Evolutionary conservation across 2,888 invertebrate species (phyloP).

Genomic region (Ornithoptera alexandrae): DNA sequence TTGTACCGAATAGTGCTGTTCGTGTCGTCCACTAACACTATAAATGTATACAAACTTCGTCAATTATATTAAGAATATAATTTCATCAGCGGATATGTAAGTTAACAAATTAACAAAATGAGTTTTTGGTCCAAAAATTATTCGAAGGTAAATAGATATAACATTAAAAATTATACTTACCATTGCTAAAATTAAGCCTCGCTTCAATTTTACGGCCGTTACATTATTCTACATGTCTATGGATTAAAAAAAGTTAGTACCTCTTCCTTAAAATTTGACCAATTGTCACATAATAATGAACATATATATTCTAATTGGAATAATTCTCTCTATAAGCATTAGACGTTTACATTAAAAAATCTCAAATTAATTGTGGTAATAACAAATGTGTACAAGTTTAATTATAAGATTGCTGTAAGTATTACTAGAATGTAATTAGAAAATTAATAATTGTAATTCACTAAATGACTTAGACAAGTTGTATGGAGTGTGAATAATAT

Average conservation of each 20-base stretch:
- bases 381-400: slow-evolving; percentile 75
- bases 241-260: slow-evolving; percentile 24
- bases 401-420: slow-evolving; percentile 77
- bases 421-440: slow-evolving; percentile 78
- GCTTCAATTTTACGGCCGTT: slow-evolving; percentile 18
- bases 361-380: slow-evolving; percentile 78
- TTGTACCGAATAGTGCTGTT: slow-evolving; percentile 31
- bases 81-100: slow-evolving; percentile 10
- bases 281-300: slow-evolving; percentile 52
- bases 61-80: slow-evolving; percentile 35
- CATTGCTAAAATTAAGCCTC: slow-evolving; percentile 14
- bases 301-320: slow-evolving; percentile 63
- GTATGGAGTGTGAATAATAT: slow-evolving; percentile 77
- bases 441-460: slow-evolving; percentile 75
- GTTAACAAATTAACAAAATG: slow-evolving; percentile 4
- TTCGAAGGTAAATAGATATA: slow-evolving; percentile 9
- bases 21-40: slow-evolving; percentile 33
- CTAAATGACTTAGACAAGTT: slow-evolving; percentile 62
- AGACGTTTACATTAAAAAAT: slow-evolving; percentile 73
- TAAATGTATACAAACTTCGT: slow-evolving; percentile 34
- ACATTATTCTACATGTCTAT: slow-evolving; percentile 9
- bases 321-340: slow-evolving; percentile 75
- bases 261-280: slow-evolving; percentile 55
- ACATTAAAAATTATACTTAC: slow-evolving; percentile 9
- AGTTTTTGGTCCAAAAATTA: slow-evolving; percentile 18